Base-by-base conservation (phyloP, 2,113 vertebrate species). In the Desmodus rotundus region DNA sequence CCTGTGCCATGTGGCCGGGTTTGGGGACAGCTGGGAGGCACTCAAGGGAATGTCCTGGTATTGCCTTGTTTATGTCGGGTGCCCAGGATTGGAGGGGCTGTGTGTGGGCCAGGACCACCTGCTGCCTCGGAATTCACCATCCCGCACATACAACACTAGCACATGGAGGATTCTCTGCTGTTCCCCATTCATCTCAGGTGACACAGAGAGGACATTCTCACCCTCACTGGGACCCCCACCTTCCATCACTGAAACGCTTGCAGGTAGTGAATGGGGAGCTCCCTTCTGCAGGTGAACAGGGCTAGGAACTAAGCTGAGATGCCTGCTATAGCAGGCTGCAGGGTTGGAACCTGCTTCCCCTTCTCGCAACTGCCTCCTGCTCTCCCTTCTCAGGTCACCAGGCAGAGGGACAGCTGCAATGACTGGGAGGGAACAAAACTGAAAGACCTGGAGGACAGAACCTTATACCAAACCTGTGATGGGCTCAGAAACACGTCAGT, bases 251-350 rank as follows among this genome's bases (percentile, higher is more conserved):
- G 24, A 54, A 26, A 38, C 43, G 15, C 6, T 38, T 17, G 36
- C 36, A 61, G 80, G 56, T 4, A 61, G 80, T 43, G 38, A 31
- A 33, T 19, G 16, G 80, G 80, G 56, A 80, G 77, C 52, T 38
- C 33, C 77, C 77, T 41, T 28, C 41, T 38, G 1, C 13, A 3
- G 43, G 56, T 24, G 26, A 33, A 31, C 3, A 0, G 5, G 67
- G 2, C 20, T 6, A 26, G n/a, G 54, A 45, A 43, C 78, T 11
- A 9, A 22, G 67, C 16, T 0, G 43, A 36, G 52, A 9, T 1
- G 24, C 78, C 78, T 1, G 8, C 0, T 1, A n/a, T 28, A 47
- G 54, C 38, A 26, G 10, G 68, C 70, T 0, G 3, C 1, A 26
- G 68, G 31, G 12, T 2, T 0, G 0, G 50, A 56, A 36, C 31